phyloP scores from a whole-genome alignment of 2,797 vertebrate species.

The Myripristis jacobus region DNA sequence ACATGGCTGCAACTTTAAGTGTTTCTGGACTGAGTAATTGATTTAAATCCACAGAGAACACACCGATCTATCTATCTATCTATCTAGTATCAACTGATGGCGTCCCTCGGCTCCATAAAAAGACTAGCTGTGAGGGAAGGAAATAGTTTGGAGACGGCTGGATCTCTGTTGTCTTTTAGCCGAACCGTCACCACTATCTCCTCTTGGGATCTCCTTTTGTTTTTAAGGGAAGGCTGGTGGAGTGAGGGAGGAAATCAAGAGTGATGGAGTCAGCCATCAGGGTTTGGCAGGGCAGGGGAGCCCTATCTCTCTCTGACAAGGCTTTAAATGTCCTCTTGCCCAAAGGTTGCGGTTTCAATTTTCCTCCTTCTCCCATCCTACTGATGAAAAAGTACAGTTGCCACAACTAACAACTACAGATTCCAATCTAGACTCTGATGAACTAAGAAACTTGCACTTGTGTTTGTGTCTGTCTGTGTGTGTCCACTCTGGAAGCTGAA shows the following conservation, averaged over 20 bases:
- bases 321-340: conserved; percentile 51
- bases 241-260: background rate
- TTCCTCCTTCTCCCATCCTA: conserved; percentile 31
- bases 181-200: background rate
- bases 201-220: conserved; percentile 12
- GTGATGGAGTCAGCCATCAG: conserved; percentile 15
- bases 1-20: no score
- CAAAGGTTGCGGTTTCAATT: conserved; percentile 57
- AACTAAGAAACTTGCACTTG: conserved; percentile 12
- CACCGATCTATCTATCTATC: no score
- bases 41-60: no score
- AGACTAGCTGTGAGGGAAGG: background rate
- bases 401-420: conserved; percentile 14
- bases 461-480: conserved; percentile 18
- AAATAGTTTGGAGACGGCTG: background rate
- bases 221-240: conserved; percentile 5
- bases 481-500: background rate
- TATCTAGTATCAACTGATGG: no score
- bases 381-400: conserved; percentile 14
- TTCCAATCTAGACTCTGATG: conserved; percentile 22
- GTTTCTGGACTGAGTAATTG: no score
- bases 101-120: no score
- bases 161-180: conserved; percentile 2
- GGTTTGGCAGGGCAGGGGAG: conserved; percentile 10
- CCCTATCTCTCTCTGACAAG: conserved; percentile 52